A percentile compares a stretch with the other conserved stretches of the same genome.
Conservation (phyloP, 1,140 invertebrate genomes). For the Drosophila simulans region DNA sequence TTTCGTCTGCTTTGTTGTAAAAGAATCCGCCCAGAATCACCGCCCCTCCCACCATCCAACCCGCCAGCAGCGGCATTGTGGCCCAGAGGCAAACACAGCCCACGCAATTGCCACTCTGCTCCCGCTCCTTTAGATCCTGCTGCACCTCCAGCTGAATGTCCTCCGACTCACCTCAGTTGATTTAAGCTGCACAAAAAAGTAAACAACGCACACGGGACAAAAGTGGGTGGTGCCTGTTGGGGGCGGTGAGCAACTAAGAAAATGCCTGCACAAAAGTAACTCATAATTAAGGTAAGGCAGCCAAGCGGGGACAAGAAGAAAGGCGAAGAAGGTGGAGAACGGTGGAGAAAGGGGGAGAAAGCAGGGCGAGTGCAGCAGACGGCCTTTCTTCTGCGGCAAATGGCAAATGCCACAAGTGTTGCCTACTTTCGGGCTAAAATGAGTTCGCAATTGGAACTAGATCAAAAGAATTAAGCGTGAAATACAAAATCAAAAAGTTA, state of each 20-base stretch:
- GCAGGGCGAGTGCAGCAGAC: slow-evolving; percentile 18
- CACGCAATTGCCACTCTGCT: slow-evolving; percentile 55
- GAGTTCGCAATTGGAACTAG: slow-evolving; percentile 20
- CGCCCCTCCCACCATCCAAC: neutral
- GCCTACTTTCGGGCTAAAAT: slow-evolving; percentile 52
- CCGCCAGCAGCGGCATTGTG: slow-evolving; percentile 52
- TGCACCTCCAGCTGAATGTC: neutral
- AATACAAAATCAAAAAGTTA: neutral
- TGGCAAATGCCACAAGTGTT: slow-evolving; percentile 50
- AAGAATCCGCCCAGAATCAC: slow-evolving; percentile 11
- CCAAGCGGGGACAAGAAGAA: slow-evolving; percentile 14
- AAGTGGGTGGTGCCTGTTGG: neutral
- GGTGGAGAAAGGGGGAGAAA: slow-evolving; percentile 12
- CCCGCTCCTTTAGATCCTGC: neutral
- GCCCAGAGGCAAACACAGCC: slow-evolving; percentile 66
- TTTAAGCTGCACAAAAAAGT: slow-evolving; percentile 64
- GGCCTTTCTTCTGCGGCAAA: slow-evolving; percentile 42
- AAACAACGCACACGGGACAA: slow-evolving; percentile 49
- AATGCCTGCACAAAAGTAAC: slow-evolving; percentile 78
- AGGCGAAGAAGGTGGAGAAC: neutral
- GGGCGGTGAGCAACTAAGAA: slow-evolving; percentile 57
- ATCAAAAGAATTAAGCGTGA: neutral
- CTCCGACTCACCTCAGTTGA: slow-evolving; percentile 41
- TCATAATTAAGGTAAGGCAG: slow-evolving; percentile 76
- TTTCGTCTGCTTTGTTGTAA: slow-evolving; percentile 70